Evolutionary conservation across 2,888 invertebrate genomes (phyloP).

Genomic region (Ophioninae sp.): DNA sequence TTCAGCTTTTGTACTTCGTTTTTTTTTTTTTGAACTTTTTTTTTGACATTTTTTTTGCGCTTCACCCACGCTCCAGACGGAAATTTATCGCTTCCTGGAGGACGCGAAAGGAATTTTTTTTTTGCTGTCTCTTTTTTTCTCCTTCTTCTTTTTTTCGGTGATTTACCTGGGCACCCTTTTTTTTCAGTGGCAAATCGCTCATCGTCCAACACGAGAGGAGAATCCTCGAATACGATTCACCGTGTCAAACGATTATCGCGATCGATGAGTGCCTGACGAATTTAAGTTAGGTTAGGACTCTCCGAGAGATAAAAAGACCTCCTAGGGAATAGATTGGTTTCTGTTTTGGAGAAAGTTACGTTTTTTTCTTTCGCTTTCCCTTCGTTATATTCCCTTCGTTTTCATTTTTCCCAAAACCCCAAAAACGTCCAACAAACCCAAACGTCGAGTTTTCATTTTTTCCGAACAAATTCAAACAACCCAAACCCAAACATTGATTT

Average conservation of each 20-base stretch:
- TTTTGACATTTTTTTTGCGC: conserved; percentile 45
- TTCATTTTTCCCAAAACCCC: no score
- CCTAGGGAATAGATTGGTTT: no score
- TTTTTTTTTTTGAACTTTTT: not conserved
- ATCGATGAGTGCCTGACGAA: conserved; percentile 38
- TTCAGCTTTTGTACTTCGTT: conserved; percentile 47
- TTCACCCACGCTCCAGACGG: conserved; percentile 42
- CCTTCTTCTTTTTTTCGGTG: conserved; percentile 30
- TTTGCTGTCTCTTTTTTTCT: not conserved
- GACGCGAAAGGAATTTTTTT: conserved; percentile 39
- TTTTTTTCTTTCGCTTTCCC: no score
- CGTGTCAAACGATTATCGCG: conserved; percentile 46
- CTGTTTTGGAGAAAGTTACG: no score
- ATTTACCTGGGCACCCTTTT: conserved; percentile 51
- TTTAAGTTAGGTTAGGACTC: not conserved
- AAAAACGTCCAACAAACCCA: no score
- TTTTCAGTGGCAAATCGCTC: conserved; percentile 21
- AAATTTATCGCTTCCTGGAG: conserved; percentile 66
- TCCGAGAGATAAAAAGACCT: not conserved
- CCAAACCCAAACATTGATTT: no score
- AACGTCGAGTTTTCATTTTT: no score
- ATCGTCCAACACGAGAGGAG: conserved; percentile 8
- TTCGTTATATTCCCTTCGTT: no score
- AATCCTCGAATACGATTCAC: conserved; percentile 32
- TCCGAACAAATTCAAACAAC: no score